phyloP scores from a whole-genome alignment of 1,140 invertebrate genomes.

The Solen grandis region DNA sequence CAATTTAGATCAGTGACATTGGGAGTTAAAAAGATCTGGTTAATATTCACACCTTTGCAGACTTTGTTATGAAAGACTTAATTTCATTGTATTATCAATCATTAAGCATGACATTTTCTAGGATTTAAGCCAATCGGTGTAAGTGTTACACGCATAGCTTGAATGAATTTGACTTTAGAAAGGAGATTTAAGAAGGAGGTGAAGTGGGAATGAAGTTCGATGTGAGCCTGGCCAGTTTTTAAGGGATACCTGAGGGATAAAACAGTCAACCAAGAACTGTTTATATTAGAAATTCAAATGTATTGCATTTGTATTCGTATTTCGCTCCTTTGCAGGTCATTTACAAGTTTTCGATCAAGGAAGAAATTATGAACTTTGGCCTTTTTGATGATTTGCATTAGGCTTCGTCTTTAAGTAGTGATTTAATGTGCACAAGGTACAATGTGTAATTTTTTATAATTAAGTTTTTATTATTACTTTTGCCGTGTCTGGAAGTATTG shows the following conservation, averaged over 20 bases:
- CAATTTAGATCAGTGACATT: too few species aligned
- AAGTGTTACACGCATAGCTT: neutral
- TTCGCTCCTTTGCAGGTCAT: conserved; percentile 38
- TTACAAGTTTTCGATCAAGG: conserved; percentile 30
- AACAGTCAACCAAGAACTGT: neutral
- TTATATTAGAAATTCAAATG: neutral
- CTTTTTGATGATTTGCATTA: too few species aligned
- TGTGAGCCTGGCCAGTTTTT: neutral
- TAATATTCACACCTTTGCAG: too few species aligned
- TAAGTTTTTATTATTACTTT: neutral
- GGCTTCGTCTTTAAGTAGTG: too few species aligned
- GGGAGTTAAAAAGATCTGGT: too few species aligned
- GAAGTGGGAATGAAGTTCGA: neutral
- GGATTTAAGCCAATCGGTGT: neutral
- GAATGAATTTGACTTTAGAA: neutral
- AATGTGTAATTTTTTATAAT: conserved; percentile 18
- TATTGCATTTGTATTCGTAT: neutral
- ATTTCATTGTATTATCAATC: too few species aligned
- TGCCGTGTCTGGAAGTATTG: neutral
- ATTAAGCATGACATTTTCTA: too few species aligned
- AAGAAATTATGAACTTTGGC: too few species aligned
- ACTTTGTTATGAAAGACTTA: too few species aligned
- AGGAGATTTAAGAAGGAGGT: neutral
- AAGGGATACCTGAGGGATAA: neutral
- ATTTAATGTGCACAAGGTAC: too few species aligned